Base-by-base conservation (phyloP, 1,140 invertebrate species). In the Lasioglossum albipes region DNA sequence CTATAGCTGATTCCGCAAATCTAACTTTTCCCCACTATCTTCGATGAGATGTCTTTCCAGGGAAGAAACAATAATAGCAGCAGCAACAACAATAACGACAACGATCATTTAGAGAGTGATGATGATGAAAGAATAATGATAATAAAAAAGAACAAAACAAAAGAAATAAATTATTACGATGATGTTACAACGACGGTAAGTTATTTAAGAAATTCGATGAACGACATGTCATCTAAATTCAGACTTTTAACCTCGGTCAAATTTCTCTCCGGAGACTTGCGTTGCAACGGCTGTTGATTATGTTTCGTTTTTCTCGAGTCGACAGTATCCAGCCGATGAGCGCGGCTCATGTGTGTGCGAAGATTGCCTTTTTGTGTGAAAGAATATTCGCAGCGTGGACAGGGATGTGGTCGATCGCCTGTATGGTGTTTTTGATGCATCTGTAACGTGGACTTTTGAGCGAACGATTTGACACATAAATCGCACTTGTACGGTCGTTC, bases 401-500 rank as follows among this genome's bases (percentile, higher is more conserved):
- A 95, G 9, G 89, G 84, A 80, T 94, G 93, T 0, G 94, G 94
- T 9, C 93, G 91, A 78, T 94, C 94, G 6, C 94, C 94, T 3
- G 93, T 95, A 88, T 96, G 97, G 70, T 93, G 94, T 81, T 93
- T 94, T 57, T 93, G 92, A 87, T 96, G 96, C 75, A 94, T 93
- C 73, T 95, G 93, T 0, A 96, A 86, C 0, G 96, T 96, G 3
- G 94, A 94, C 84, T 96, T 96, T 42, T 96, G 94, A 13, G 95
- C 93, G 86, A 97, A 97, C 3, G 92, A 94, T 88, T 96, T 96
- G 4, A 90, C 87, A 87, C 96, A 97, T 18, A 94, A 86, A 27
- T 94, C 90, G 86, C 96, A 97, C 16, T 93, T 93, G 89, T 94
- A 97, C 0, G 96, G 96, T 70, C 95, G 94, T 86, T 96, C 95